These are phyloP conservation scores for Chloroclystis v-ata DNA, from an alignment of 2,888 invertebrate species.

Conservation along the genomic window DNA sequence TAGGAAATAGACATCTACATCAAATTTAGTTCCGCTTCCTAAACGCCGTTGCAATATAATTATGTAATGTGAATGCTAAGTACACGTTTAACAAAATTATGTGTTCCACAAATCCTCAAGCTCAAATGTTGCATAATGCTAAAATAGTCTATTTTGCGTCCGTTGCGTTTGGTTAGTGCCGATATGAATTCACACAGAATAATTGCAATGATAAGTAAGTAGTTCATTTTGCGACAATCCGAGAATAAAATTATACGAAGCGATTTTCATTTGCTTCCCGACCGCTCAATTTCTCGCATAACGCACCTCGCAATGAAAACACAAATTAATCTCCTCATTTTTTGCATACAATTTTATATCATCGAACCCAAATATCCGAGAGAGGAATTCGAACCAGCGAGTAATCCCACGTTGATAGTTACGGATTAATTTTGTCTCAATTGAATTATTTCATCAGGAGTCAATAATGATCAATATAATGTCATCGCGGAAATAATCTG, in stretches of 20 bases:
- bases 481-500: constrained; percentile 42
- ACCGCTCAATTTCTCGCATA: constrained; percentile 75
- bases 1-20: constrained; percentile 71
- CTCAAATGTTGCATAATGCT: constrained; percentile 26
- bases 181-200: background rate
- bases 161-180: background rate
- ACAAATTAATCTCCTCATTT: constrained; percentile 78
- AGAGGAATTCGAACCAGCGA: constrained; percentile 49
- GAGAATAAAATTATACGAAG: constrained; percentile 59
- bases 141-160: background rate
- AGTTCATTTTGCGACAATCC: constrained; percentile 54
- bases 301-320: constrained; percentile 73
- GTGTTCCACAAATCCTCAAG: constrained; percentile 48
- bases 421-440: constrained; percentile 66
- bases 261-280: constrained; percentile 69
- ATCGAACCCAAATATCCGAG: constrained; percentile 69
- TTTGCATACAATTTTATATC: constrained; percentile 75
- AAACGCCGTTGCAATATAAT: constrained; percentile 57
- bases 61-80: constrained; percentile 35
- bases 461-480: constrained; percentile 46
- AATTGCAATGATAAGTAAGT: constrained; percentile 24
- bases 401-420: constrained; percentile 69
- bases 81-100: background rate
- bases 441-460: constrained; percentile 62
- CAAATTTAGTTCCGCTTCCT: constrained; percentile 73